Evolutionary conservation across 2,113 vertebrate species (phyloP), one percentile per base, ranked within the genome.

Genomic region (Laterallus jamaicensis): DNA sequence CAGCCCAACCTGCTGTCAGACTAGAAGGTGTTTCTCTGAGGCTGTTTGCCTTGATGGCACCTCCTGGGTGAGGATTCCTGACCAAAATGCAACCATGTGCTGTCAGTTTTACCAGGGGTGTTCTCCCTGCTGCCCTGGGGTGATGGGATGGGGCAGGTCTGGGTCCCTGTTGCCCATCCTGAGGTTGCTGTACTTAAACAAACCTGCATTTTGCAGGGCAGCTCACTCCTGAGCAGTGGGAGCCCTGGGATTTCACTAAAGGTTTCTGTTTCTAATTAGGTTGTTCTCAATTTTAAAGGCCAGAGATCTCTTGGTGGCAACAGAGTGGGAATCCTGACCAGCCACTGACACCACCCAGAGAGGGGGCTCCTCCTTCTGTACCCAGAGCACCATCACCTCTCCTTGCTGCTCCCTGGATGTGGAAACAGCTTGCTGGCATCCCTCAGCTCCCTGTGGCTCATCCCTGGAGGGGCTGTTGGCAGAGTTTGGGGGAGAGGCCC

Each of bases 261-360:
- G 69, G 69, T 87, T 94, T 88, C 89, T 96, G 86, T 92, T 96
- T 93, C 90, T 90, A 60, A 91, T 94, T 82, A 87, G 74, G 66
- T 68, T 89, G 78, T 78, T 93, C 90, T 85, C 81, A 42, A 4
- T 91, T 87, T 78, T 67, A 93, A 96, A 94, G 92, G 74, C 84
- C 82, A 82, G 32, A 14, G 52, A 71, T 91, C 69, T 40, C 87
- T 82, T 71, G 94, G 52, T 60, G 84, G 70, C 93, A 39, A 39
- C 60, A 21, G 69, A 22, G 66, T 52, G 62, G 87, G 94, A 96
- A 96, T 89, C 70, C 78, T 90, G 93, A 87, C 47, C 56, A 20
- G 74, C 70, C 69, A 2, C 37, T 69, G 86, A 40, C 74, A 75
- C 82, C 6, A 1, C 74, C 25, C 78, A 12, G 78, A 55, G 71